Base-by-base conservation (phyloP, 1,140 invertebrate genomes). In the Philotrypesis tridentata region DNA sequence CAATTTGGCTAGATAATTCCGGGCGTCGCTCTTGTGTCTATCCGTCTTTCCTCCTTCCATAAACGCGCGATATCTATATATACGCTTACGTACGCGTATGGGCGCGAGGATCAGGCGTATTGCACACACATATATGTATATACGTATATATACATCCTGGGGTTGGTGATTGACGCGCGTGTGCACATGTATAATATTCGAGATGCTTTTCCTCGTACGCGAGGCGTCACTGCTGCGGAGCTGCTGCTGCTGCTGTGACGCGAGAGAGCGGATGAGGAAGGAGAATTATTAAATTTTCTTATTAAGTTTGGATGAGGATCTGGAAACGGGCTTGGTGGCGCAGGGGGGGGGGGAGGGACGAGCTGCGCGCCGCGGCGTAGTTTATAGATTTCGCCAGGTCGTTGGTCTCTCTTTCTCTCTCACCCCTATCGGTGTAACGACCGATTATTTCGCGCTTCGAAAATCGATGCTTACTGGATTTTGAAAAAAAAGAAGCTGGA, bases 1-100 rank as follows among this genome's bases (percentile, higher is more conserved):
- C 33, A 72, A 79, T 79, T 79, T 79, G 55, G 68, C 68, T 40
- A 65, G 43, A 55, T 55, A 21, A 55, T 55, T 55, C 48, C 21
- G 14, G 65, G n/a, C 37, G 40, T n/a, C 11, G 37, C 25, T 33
- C 68, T 55, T 55, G 21, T n/a, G 17, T 17, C 31, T 63, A 27
- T 31, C 29, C 40, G 25, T 72, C 37, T 72, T 40, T 37, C 17
- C 70, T 72, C 29, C 29, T 25, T 67, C 27, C 61, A n/a, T 63
- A 9, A n/a, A n/a, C n/a, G n/a, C n/a, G n/a, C n/a, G n/a, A n/a
- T n/a, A n/a, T n/a, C n/a, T n/a, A n/a, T n/a, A n/a, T n/a, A n/a
- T n/a, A n/a, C n/a, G n/a, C n/a, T n/a, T n/a, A n/a, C n/a, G n/a
- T n/a, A n/a, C n/a, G n/a, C n/a, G n/a, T n/a, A n/a, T n/a, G n/a